phyloP scores from a whole-genome alignment of 2,113 vertebrate genomes.

The Semnopithecus entellus region DNA sequence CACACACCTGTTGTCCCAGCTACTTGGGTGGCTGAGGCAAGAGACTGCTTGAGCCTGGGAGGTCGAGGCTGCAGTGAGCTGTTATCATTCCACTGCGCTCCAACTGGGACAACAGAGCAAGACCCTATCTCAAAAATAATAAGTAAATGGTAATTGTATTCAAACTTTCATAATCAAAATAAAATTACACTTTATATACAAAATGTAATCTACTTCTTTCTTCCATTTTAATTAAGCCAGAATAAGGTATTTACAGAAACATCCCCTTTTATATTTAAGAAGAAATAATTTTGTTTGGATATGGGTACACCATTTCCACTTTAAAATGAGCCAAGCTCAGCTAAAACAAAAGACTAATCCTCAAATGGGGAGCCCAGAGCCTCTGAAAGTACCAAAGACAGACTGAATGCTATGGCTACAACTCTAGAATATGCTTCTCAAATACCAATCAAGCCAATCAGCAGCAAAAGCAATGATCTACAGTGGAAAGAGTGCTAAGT shows the following conservation, averaged over 20 bases:
- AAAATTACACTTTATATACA: background rate
- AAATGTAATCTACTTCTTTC: background rate
- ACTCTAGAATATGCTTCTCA: background rate
- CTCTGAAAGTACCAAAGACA: background rate
- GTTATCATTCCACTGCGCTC: too few species aligned
- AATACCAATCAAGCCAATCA: too few species aligned
- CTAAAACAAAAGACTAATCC: background rate
- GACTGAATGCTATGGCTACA: background rate
- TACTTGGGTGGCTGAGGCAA: too few species aligned
- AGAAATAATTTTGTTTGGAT: background rate
- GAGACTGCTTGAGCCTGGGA: too few species aligned
- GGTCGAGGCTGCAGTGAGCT: too few species aligned
- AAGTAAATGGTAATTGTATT: background rate
- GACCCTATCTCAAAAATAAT: too few species aligned
- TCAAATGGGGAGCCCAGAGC: background rate
- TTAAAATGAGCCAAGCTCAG: background rate
- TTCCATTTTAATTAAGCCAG: background rate
- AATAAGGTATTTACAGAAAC: background rate
- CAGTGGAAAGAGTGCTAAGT: rapidly evolving
- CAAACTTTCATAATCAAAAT: background rate
- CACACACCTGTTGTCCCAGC: too few species aligned
- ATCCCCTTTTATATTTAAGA: background rate
- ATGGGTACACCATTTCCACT: background rate
- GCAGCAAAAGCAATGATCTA: background rate
- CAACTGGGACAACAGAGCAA: too few species aligned